Evolutionary conservation across 2,113 vertebrate genomes (phyloP).

Genomic region (Sakesphorus luctuosus): DNA sequence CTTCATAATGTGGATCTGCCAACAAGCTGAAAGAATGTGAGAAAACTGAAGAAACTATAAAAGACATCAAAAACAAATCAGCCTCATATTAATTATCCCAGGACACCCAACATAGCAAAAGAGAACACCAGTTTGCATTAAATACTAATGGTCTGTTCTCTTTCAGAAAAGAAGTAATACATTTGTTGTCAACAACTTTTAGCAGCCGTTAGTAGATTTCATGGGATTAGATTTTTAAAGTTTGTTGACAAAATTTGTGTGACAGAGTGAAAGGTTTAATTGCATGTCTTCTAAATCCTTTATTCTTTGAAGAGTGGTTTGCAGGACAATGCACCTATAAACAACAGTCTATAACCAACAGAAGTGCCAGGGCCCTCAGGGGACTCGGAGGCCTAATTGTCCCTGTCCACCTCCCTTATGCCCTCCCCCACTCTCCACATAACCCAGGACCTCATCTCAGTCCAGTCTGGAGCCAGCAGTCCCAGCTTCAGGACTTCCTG

Average conservation of each 20-base stretch:
- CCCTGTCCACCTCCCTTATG: rapidly evolving
- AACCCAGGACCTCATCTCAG: background rate
- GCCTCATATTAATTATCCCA: background rate
- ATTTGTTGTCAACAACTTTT: background rate
- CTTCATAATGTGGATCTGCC: background rate
- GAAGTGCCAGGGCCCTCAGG: background rate
- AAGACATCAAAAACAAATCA: background rate
- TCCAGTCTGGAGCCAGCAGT: background rate
- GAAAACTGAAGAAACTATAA: background rate
- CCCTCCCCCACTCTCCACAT: rapidly evolving
- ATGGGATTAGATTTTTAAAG: background rate
- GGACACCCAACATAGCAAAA: background rate
- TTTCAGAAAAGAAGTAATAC: background rate
- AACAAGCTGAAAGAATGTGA: background rate
- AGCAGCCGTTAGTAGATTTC: background rate
- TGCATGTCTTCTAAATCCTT: background rate
- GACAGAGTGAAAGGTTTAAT: background rate
- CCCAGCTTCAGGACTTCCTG: no score
- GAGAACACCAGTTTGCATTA: background rate
- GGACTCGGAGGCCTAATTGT: background rate
- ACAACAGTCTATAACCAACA: background rate
- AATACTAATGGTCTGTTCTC: background rate
- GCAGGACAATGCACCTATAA: background rate
- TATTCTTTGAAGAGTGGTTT: background rate
- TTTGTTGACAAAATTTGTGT: background rate